A percentile compares a stretch with the other conserved stretches of the same genome.
phyloP scores from a whole-genome alignment of 2,888 invertebrate genomes.

The Lapara coniferarum region DNA sequence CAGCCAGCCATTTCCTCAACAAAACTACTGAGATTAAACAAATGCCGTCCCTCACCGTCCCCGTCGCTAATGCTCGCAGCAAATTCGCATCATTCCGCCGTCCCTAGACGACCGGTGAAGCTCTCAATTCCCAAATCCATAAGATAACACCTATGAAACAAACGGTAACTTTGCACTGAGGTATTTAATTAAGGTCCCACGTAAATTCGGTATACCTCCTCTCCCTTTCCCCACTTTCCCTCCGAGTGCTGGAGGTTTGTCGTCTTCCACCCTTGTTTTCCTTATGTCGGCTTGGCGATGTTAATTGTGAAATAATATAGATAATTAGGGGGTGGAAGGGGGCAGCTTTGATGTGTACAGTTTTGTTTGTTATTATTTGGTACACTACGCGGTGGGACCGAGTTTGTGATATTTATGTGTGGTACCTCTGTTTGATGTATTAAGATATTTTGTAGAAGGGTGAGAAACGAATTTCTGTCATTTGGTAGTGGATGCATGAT shows the following conservation, averaged over 20 bases:
- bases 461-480: too few relatives aligned
- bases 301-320: slow-evolving; percentile 20
- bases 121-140: slow-evolving; percentile 18
- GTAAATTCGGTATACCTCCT: slow-evolving; percentile 26
- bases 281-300: not conserved
- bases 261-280: not conserved
- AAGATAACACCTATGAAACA: slow-evolving; percentile 33
- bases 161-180: slow-evolving; percentile 35
- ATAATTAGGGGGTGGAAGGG: not conserved
- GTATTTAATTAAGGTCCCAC: slow-evolving; percentile 50
- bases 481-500: too few relatives aligned
- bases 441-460: too few relatives aligned
- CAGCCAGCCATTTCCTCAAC: too few relatives aligned
- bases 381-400: not conserved
- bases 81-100: not conserved
- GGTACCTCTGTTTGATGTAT: not conserved
- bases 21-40: not conserved
- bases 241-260: not conserved
- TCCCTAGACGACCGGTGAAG: not conserved
- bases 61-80: not conserved
- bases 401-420: not conserved
- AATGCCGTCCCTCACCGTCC: not conserved
- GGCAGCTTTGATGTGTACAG: not conserved
- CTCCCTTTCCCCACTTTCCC: not conserved
- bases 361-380: not conserved